These are phyloP conservation scores for Lasius fuliginosus DNA, from an alignment of 2,888 invertebrate species.

Conservation along the genomic window DNA sequence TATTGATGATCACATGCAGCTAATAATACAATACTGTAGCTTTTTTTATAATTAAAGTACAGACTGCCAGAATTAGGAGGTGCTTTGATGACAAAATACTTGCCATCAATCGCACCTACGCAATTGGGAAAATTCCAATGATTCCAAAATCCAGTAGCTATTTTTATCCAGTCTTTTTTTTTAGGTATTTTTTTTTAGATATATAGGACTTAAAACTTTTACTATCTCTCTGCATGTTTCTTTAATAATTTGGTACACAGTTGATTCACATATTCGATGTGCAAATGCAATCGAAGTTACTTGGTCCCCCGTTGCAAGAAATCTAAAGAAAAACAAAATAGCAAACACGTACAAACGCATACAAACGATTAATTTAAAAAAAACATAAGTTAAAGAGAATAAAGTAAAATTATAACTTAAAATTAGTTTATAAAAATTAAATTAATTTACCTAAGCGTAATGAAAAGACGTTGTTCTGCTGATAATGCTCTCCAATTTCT, in stretches of 20 bases:
- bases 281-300: too few relatives aligned
- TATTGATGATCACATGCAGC: slow-evolving; percentile 65
- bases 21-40: slow-evolving; percentile 66
- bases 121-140: not conserved
- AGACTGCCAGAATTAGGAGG: slow-evolving; percentile 67
- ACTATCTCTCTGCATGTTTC: not conserved
- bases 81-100: slow-evolving; percentile 58
- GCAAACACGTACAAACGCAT: too few relatives aligned
- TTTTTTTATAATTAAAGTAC: slow-evolving; percentile 65
- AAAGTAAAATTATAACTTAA: too few relatives aligned
- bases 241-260: not conserved
- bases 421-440: too few relatives aligned
- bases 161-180: slow-evolving; percentile 1
- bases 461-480: slow-evolving; percentile 52
- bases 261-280: not conserved
- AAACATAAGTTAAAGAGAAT: too few relatives aligned
- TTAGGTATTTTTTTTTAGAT: slow-evolving; percentile 7
- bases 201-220: not conserved
- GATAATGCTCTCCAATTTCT: slow-evolving; percentile 44
- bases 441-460: slow-evolving; percentile 43
- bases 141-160: not conserved
- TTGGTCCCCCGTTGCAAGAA: too few relatives aligned
- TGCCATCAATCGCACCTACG: not conserved
- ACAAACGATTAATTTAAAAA: too few relatives aligned
- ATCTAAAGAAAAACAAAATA: too few relatives aligned